A percentile compares a stretch with the other conserved stretches of the same genome.
These are phyloP conservation scores for Synergus itoensis DNA, from an alignment of 2,888 invertebrate genomes.

Conservation along the genomic window DNA sequence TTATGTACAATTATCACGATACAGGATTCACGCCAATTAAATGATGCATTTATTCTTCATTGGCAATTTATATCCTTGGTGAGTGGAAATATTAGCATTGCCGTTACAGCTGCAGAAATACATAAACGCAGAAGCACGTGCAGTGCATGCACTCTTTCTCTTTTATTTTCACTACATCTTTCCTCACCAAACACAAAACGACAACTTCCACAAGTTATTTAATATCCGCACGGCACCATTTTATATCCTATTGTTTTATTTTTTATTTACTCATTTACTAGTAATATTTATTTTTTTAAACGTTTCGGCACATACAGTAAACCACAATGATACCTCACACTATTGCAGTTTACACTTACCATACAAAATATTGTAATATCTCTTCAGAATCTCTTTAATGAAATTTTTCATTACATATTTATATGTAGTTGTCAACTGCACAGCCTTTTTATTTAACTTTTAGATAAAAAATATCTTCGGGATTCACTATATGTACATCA, in stretches of 20 bases:
- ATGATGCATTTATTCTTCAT: neutral
- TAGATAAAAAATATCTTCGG: neutral
- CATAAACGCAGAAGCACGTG: slow-evolving; percentile 31
- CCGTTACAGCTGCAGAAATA: slow-evolving; percentile 7
- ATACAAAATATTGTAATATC: too few species aligned
- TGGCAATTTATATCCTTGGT: slow-evolving; percentile 15
- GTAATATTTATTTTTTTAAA: neutral
- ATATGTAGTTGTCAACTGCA: neutral
- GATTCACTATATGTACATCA: neutral
- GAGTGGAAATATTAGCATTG: slow-evolving; percentile 13
- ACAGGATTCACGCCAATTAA: neutral
- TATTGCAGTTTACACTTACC: too few species aligned
- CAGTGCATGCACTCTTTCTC: slow-evolving; percentile 23
- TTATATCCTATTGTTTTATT: neutral
- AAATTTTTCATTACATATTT: too few species aligned
- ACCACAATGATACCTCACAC: too few species aligned
- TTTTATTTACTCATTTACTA: neutral
- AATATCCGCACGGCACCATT: neutral
- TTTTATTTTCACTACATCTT: slow-evolving; percentile 21
- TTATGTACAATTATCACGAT: neutral
- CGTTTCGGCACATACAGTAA: too few species aligned
- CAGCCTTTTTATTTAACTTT: neutral
- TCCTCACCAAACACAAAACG: neutral
- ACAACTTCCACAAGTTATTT: slow-evolving; percentile 10
- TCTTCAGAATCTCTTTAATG: too few species aligned